Evolutionary conservation across 2,113 vertebrate species (phyloP), one percentile per base, ranked within the genome.

Genomic region (Phaetusa simplex): DNA sequence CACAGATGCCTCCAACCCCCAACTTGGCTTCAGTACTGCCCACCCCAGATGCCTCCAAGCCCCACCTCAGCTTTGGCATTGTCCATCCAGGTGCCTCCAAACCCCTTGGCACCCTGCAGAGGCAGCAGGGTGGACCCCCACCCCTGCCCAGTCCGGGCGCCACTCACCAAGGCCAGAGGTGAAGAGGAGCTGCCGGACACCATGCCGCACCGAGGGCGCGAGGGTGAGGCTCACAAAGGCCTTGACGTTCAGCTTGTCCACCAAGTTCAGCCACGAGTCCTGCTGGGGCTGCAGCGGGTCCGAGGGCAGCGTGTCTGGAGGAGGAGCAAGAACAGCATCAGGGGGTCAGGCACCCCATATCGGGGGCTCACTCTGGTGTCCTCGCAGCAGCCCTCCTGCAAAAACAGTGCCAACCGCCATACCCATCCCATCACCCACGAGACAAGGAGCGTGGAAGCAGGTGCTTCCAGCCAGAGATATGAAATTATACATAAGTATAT

Each of bases 181-280:
- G 98, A 99, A 99, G 95, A 99, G 99, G 70, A 99, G 98, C 95
- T 99, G 99, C 47, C 99, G 99, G 43, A 99, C 98, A 1, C 99
- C 99, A 0, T 99, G 98, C 42, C 99, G 97, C 45, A 99, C 98
- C 0, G 99, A 99, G 90, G 98, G 97, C 0, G 99, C 98, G 36
- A 99, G 95, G 1, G 99, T 99, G 93, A 99, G 97, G 97, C 99
- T 99, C 91, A 99, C 98, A 1, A 99, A 99, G 10, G 99, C 98
- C 88, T 99, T 99, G 97, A 99, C 98, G 10, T 99, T 99, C 40
- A 99, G 98, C 88, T 98, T 98, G 97, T 99, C 99, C 55, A 99
- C 99, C 92, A 99, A 98, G 34, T 98, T 98, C 81, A 99, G 93
- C 99, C 99, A 99, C 0, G 99, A 99, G 87, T 99, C 99, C 21